These are phyloP conservation scores for Ceriagrion tenellum DNA, from an alignment of 2,888 invertebrate species.

Conservation along the genomic window DNA sequence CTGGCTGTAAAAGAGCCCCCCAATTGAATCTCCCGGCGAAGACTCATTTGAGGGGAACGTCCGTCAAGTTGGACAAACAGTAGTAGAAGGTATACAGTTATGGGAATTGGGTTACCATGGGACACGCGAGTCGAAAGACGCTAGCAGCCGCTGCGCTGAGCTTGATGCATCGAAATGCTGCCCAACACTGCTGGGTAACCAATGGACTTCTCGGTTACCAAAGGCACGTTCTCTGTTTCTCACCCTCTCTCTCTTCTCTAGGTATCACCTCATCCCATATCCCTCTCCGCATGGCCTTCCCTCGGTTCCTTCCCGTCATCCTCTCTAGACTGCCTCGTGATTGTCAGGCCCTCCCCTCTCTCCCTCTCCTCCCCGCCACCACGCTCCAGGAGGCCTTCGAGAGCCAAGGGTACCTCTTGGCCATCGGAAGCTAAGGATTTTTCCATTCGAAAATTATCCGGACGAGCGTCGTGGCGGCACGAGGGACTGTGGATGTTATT, in stretches of 20 bases:
- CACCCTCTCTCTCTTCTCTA: no score
- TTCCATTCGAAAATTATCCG: slow-evolving; percentile 27
- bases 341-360: background rate
- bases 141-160: no score
- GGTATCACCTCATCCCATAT: background rate
- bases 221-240: background rate
- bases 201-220: background rate
- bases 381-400: background rate
- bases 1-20: no score
- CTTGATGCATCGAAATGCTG: no score
- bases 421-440: slow-evolving; percentile 17
- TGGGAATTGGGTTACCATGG: no score
- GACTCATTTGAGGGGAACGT: no score
- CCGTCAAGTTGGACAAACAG: no score
- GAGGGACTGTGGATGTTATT: background rate
- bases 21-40: no score
- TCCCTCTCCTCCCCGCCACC: background rate
- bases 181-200: no score
- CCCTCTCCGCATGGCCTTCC: background rate
- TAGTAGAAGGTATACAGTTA: no score
- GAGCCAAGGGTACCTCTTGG: slow-evolving; percentile 24
- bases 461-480: background rate
- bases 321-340: background rate
- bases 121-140: no score
- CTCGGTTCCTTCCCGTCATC: slow-evolving; percentile 5